Evolutionary conservation across 2,113 vertebrate species (phyloP).

Genomic region (Petrocephalus zakoni): DNA sequence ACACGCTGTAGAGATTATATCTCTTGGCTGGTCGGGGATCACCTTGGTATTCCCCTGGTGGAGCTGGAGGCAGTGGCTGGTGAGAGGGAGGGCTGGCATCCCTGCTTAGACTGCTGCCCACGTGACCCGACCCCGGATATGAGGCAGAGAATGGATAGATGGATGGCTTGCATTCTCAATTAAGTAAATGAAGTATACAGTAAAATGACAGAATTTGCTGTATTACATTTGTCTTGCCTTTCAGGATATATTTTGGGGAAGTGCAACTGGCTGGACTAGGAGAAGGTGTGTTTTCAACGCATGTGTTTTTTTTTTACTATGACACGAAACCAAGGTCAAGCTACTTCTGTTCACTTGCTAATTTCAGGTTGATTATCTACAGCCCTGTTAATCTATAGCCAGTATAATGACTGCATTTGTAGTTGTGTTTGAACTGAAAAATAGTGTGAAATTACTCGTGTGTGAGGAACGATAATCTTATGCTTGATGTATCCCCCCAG

Average conservation of each 20-base stretch:
- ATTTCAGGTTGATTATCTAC: background rate
- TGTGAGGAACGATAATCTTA: background rate
- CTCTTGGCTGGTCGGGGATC: background rate
- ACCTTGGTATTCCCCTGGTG: background rate
- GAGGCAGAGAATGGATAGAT: background rate
- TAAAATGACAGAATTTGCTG: background rate
- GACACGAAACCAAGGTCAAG: background rate
- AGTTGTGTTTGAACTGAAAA: background rate
- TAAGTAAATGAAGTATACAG: background rate
- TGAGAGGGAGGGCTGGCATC: background rate
- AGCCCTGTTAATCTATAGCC: background rate
- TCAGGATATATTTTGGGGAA: constrained; percentile 98
- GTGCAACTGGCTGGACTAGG: constrained; percentile 92
- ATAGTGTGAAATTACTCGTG: background rate
- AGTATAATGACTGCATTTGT: background rate
- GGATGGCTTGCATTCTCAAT: background rate
- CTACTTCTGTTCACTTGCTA: background rate
- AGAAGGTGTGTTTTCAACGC: constrained; percentile 72
- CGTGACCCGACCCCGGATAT: background rate
- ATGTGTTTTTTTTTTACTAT: constrained; percentile 2
- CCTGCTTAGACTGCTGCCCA: background rate
- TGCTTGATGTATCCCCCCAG: constrained; percentile 46
- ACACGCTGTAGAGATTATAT: background rate
- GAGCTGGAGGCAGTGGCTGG: background rate
- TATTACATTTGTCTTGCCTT: constrained; percentile 26